These are phyloP conservation scores for Autographa pulchrina DNA, from an alignment of 2,888 invertebrate species.

Conservation along the genomic window DNA sequence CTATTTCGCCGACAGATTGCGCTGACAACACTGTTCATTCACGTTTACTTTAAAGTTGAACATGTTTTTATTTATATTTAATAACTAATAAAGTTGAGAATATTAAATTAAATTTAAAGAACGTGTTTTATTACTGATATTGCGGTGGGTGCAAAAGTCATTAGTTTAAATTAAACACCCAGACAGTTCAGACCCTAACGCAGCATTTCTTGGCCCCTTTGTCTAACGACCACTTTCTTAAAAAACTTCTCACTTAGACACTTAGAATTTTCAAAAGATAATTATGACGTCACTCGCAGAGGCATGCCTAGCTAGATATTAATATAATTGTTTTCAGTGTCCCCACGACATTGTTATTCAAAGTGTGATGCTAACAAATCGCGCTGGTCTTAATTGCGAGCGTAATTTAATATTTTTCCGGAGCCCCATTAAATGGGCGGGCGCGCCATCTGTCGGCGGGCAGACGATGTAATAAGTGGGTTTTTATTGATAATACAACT, in stretches of 20 bases:
- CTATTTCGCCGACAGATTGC: too few relatives aligned
- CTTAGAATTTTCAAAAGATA: not conserved
- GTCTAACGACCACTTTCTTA: too few relatives aligned
- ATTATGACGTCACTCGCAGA: slow-evolving; percentile 1
- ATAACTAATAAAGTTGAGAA: too few relatives aligned
- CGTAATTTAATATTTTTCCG: slow-evolving; percentile 65
- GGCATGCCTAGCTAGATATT: not conserved
- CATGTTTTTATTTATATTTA: too few relatives aligned
- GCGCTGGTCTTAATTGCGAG: slow-evolving; percentile 56
- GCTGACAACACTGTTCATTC: too few relatives aligned
- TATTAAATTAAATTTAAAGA: too few relatives aligned
- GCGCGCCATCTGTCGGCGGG: slow-evolving; percentile 48
- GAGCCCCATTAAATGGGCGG: slow-evolving; percentile 44
- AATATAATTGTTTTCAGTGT: slow-evolving; percentile 47
- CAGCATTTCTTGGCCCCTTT: too few relatives aligned
- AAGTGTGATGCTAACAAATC: slow-evolving; percentile 54
- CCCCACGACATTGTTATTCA: slow-evolving; percentile 53
- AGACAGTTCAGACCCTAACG: too few relatives aligned
- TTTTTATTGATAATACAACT: slow-evolving; percentile 29
- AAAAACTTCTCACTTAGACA: not conserved
- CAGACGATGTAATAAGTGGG: slow-evolving; percentile 55
- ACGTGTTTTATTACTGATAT: too few relatives aligned
- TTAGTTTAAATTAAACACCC: too few relatives aligned
- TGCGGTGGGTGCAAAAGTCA: too few relatives aligned
- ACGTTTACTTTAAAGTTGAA: too few relatives aligned